Evolutionary conservation across 2,797 vertebrate species (phyloP).

Genomic region (Chromis chromis): DNA sequence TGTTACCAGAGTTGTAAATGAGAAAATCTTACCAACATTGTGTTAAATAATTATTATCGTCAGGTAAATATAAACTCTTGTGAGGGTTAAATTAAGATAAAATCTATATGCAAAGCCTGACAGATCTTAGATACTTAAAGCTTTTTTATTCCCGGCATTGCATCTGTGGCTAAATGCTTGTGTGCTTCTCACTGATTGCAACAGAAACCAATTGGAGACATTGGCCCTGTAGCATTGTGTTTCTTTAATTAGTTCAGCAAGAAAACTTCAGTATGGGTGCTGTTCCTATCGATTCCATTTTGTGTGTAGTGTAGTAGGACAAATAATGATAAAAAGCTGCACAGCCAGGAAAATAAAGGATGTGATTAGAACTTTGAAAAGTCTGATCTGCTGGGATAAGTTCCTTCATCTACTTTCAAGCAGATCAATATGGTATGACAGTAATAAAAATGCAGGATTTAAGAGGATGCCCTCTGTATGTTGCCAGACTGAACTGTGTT

Average conservation of each 20-base stretch:
- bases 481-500: constrained; percentile 14
- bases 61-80: background rate
- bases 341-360: constrained; percentile 48
- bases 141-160: background rate
- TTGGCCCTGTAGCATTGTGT: constrained; percentile 53
- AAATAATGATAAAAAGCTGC: constrained; percentile 71
- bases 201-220: constrained; percentile 59
- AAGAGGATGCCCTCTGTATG: constrained; percentile 19
- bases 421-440: constrained; percentile 44
- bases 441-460: constrained; percentile 47
- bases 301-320: constrained; percentile 52
- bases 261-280: constrained; percentile 68
- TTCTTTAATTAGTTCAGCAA: constrained; percentile 76
- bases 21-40: background rate
- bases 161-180: constrained; percentile 54
- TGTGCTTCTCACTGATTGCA: constrained; percentile 62
- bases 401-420: constrained; percentile 46
- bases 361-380: constrained; percentile 47
- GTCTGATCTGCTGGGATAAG: constrained; percentile 38
- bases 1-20: constrained; percentile 6
- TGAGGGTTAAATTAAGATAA: constrained; percentile 16
- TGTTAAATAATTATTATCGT: constrained; percentile 4
- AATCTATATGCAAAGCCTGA: constrained; percentile 2
- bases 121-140: constrained; percentile 12
- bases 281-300: constrained; percentile 68